These are phyloP conservation scores for Stylophora pistillata DNA, from an alignment of 64 coral and sea anemone genomes.

Conservation along the genomic window DNA sequence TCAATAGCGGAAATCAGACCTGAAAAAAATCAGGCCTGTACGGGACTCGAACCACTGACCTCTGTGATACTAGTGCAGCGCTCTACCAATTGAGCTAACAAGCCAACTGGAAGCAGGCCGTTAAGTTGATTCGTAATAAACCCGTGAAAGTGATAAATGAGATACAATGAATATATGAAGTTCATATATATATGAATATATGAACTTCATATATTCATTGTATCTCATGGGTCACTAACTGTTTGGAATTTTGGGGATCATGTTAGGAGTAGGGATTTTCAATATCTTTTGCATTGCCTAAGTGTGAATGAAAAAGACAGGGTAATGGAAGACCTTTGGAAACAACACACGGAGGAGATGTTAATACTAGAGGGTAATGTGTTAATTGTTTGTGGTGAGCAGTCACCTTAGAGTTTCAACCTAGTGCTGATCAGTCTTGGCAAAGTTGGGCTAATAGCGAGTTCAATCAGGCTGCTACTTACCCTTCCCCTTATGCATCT, in stretches of 20 bases:
- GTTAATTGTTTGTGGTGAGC: neutral
- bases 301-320: slow-evolving; percentile 7
- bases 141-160: no score
- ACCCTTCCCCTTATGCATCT: slow-evolving; percentile 50
- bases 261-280: slow-evolving; percentile 30
- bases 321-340: slow-evolving; percentile 3
- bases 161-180: no score
- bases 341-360: slow-evolving; percentile 10
- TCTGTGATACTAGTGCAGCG: no score
- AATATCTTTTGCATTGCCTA: slow-evolving; percentile 32
- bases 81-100: no score
- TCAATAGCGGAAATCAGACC: no score
- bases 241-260: slow-evolving; percentile 37
- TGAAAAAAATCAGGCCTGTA: no score
- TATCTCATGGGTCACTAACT: slow-evolving; percentile 34
- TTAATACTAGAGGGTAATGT: neutral
- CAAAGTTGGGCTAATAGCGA: slow-evolving; percentile 52
- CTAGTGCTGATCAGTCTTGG: slow-evolving; percentile 49
- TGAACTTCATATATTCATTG: no score
- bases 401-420: slow-evolving; percentile 34
- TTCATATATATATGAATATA: no score
- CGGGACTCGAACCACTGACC: no score
- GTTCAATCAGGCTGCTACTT: slow-evolving; percentile 21
- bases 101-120: no score
- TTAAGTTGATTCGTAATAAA: no score